Evolutionary conservation across 92 coral and sea anemone species (phyloP), one percentile per base, ranked within the genome.

Genomic region (Epizoanthus illoricatus): DNA sequence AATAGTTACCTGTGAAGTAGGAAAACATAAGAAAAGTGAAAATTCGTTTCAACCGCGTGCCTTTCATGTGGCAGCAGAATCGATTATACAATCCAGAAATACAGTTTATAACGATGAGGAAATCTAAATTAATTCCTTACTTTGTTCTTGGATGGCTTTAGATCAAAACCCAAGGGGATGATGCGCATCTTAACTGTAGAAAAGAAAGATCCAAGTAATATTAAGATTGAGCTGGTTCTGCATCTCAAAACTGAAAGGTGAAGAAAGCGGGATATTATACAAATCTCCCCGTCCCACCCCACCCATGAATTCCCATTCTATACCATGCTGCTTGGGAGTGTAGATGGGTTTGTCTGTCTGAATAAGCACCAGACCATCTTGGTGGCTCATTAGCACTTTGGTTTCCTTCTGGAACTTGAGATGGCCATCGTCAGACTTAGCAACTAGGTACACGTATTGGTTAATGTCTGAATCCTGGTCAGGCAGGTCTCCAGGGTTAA

Each of bases 291-390:
- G 42, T 59, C 62, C 33, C 2, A 16, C 45, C 55, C 28, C 59
- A 69, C 0, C 5, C 13, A 0, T 73, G 43, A 80, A 5, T 40
- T n/a, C 8, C 20, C 16, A 28, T 5, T 5, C 0, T 33, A 8
- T 11, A 65, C 99, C 99, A 40, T 87, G 74, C 75, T 96, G 99
- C 40, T 90, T 91, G 15, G 99, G 99, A 3, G 98, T 96, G 88
- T 96, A 96, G 60, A 96, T 86, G 18, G 99, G 99, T 85, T 96
- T 96, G 91, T 96, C 99, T 19, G 99, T 96, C 76, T 93, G 98
- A 49, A 96, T 89, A 55, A 96, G 90, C 7, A 96, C 94, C 85
- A 97, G 79, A n/a, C 98, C 92, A 86, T 90, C 89, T 52, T 84
- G 90, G 83, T 91, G 87, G 65, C 98, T 93, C 69, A 97, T 80